phyloP scores from a whole-genome alignment of 2,797 vertebrate genomes.

The Euphonia xanthogaster region DNA sequence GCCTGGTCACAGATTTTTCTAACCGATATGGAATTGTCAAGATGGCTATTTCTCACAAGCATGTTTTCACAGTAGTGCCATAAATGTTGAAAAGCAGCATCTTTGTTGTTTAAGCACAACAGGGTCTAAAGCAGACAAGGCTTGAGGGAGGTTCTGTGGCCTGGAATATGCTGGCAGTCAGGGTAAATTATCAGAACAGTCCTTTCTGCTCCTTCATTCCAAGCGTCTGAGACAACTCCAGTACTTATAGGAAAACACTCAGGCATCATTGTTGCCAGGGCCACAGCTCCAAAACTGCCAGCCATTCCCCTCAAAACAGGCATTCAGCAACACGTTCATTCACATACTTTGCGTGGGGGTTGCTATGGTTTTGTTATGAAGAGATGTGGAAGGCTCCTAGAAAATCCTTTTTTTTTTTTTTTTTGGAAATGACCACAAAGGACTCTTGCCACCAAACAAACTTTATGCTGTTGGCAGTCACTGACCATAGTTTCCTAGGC shows the following conservation, averaged over 20 bases:
- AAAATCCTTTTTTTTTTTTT: neutral
- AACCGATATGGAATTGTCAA: neutral
- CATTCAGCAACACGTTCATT: neutral
- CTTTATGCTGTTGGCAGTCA: neutral
- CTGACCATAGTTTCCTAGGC: neutral
- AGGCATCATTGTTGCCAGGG: neutral
- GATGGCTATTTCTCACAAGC: neutral
- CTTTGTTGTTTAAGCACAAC: neutral
- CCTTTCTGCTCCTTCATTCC: neutral
- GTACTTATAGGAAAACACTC: neutral
- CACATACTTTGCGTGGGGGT: neutral
- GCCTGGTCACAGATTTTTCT: neutral
- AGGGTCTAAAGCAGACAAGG: neutral
- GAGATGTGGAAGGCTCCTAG: neutral
- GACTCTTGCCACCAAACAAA: neutral
- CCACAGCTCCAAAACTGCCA: slow-evolving; percentile 25
- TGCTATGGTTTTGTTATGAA: slow-evolving; percentile 47
- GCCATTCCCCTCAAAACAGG: slow-evolving; percentile 6
- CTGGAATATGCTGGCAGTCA: neutral
- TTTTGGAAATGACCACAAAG: neutral
- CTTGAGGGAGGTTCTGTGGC: neutral
- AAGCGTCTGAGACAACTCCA: neutral
- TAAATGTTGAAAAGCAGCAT: neutral
- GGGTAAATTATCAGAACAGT: neutral
- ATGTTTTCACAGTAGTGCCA: neutral